Base-by-base conservation (phyloP, 2,888 invertebrate genomes). In the Dusona sp. region DNA sequence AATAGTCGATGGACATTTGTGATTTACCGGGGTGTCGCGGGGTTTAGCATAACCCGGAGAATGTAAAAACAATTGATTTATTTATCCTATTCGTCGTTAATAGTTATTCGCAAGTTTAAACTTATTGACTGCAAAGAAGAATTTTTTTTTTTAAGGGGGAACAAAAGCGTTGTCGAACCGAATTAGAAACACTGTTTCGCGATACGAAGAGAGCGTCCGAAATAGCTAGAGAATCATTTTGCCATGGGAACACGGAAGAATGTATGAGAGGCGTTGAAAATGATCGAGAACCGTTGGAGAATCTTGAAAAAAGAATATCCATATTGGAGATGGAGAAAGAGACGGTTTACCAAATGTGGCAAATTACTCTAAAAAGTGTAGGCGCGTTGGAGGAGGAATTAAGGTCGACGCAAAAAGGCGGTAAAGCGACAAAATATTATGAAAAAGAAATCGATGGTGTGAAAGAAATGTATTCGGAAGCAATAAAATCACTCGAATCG, bases 331-430 rank as follows among this genome's bases (percentile, higher is more conserved):
- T 92, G 95, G 97, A 97, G 94, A 96, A 97, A 90, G 95, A 96
- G 74, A 96, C 96, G 0, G 94, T 96, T 2, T 95, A 95, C 68
- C 95, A 96, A 25, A 92, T 97, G 51, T 97, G 97, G 96, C 96
- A 96, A 92, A 96, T 96, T 85, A 95, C 97, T 0, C 94, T 97
- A 85, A 95, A 95, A 91, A 96, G 96, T 0, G 96, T 97, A 72
- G 96, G 96, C 54, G 95, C 95, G 73, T 94, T 97, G 83, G 97
- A 97, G 91, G 95, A 95, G 29, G 97, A 97, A 94, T 93, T 97
- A 3, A 95, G 95, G 92, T 94, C 95, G 36, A 96, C 85, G 25
- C 89, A 90, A 1, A 84, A 84, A 6, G 89, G 92, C 42, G 90
- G 85, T 1, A 89, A 83, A 83, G 88, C 88, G 16, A 82, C 81